Conservation (phyloP, 1,140 invertebrate species). For the Anastrepha ludens region DNA sequence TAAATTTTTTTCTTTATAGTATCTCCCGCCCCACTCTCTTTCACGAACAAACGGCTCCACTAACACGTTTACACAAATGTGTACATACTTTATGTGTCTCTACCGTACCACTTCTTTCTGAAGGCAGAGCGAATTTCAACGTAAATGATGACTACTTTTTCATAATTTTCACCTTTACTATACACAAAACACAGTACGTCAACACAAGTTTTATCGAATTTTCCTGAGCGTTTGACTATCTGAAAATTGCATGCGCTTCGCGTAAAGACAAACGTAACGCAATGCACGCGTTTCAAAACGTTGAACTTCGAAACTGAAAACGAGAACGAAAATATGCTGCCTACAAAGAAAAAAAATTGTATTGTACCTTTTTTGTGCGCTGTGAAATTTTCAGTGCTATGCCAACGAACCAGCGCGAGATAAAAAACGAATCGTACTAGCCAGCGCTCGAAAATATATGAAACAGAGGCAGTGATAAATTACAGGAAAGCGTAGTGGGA, state of each 20-base stretch:
- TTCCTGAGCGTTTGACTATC: background rate
- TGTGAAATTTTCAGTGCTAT: slow-evolving; percentile 46
- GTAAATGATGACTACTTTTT: slow-evolving; percentile 14
- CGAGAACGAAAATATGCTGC: slow-evolving; percentile 36
- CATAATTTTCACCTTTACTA: slow-evolving; percentile 34
- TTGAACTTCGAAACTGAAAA: slow-evolving; percentile 49
- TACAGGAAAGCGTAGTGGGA: background rate
- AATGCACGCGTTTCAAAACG: slow-evolving; percentile 31
- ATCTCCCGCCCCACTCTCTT: background rate
- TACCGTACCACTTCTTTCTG: background rate
- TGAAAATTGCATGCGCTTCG: background rate
- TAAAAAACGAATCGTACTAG: slow-evolving; percentile 22
- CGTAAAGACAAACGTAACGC: slow-evolving; percentile 17
- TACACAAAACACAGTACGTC: background rate
- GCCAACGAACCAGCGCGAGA: slow-evolving; percentile 37
- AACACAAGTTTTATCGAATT: slow-evolving; percentile 4
- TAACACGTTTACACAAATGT: background rate
- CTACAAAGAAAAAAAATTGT: background rate
- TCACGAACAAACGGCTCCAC: background rate
- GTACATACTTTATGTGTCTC: background rate
- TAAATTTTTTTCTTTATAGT: background rate
- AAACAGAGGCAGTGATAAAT: slow-evolving; percentile 30
- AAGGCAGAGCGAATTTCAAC: background rate
- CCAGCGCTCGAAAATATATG: slow-evolving; percentile 9
- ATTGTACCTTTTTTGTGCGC: slow-evolving; percentile 30